Evolutionary conservation across 2,113 vertebrate species (phyloP).

Genomic region (Motacilla alba): DNA sequence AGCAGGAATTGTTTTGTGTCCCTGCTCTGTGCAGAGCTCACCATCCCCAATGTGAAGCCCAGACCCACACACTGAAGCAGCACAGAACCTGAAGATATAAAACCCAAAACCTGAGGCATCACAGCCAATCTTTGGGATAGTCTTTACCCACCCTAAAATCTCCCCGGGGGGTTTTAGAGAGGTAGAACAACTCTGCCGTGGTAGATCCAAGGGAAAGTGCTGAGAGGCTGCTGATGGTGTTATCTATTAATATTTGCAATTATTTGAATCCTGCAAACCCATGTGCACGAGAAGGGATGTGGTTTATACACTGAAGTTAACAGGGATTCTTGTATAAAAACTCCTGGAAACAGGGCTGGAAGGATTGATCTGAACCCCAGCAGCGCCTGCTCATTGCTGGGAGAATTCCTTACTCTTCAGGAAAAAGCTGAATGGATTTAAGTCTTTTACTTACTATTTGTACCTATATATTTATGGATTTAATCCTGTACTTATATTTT

Average conservation of each 20-base stretch:
- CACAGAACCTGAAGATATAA: background rate
- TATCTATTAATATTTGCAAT: background rate
- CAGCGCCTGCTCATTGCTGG: background rate
- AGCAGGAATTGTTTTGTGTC: too few species aligned
- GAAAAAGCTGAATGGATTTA: background rate
- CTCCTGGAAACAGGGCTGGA: background rate
- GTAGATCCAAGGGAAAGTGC: background rate
- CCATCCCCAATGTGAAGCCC: fast-evolving
- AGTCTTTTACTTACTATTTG: too few species aligned
- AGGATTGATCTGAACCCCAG: background rate
- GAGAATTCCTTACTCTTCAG: background rate
- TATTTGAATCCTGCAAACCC: background rate
- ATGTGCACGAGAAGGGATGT: fast-evolving
- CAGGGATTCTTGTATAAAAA: background rate
- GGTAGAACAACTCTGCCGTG: background rate
- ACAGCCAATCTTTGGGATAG: background rate
- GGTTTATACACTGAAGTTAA: background rate
- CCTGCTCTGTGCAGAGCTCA: background rate
- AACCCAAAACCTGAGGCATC: background rate
- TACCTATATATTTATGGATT: too few species aligned
- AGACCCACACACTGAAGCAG: background rate
- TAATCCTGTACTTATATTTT: background rate
- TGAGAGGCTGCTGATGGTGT: background rate
- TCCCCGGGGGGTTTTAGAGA: background rate
- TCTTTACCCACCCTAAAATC: background rate